Percentiles rank a stretch among this genome's conserved stretches.
phyloP scores from a whole-genome alignment of 2,113 vertebrate species.

The Rhadina sibilatrix region DNA sequence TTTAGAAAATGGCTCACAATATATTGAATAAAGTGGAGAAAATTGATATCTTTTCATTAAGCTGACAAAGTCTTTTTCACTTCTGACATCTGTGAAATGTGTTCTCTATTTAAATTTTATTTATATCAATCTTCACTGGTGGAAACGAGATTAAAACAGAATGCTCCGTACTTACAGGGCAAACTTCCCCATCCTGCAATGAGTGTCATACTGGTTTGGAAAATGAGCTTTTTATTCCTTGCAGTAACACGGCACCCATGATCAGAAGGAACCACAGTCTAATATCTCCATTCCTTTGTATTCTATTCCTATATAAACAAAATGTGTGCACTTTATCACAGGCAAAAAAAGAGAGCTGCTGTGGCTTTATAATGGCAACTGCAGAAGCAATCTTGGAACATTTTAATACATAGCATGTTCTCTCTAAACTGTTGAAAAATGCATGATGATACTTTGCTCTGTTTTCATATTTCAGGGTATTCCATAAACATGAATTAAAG shows the following conservation, averaged over 20 bases:
- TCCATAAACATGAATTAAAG: conserved; percentile 39
- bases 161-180: conserved; percentile 41
- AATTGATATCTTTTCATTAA: conserved; percentile 82
- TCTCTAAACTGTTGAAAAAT: conserved; percentile 43
- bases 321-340: neutral
- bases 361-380: neutral
- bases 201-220: conserved; percentile 12
- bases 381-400: neutral
- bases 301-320: conserved; percentile 5
- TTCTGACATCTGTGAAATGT: conserved; percentile 73
- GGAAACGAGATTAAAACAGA: conserved; percentile 68
- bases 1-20: conserved; percentile 78
- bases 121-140: conserved; percentile 75
- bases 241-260: neutral
- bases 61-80: conserved; percentile 77
- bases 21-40: conserved; percentile 78
- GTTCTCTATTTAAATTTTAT: conserved; percentile 81
- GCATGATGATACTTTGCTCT: neutral
- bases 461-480: neutral
- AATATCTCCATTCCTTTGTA: neutral
- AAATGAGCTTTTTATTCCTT: conserved; percentile 36
- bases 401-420: neutral
- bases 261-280: neutral
- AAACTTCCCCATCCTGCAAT: conserved; percentile 37
- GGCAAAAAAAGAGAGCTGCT: neutral